Conservation (phyloP, 2,113 vertebrate species). For the Phrynosoma platyrhinos region DNA sequence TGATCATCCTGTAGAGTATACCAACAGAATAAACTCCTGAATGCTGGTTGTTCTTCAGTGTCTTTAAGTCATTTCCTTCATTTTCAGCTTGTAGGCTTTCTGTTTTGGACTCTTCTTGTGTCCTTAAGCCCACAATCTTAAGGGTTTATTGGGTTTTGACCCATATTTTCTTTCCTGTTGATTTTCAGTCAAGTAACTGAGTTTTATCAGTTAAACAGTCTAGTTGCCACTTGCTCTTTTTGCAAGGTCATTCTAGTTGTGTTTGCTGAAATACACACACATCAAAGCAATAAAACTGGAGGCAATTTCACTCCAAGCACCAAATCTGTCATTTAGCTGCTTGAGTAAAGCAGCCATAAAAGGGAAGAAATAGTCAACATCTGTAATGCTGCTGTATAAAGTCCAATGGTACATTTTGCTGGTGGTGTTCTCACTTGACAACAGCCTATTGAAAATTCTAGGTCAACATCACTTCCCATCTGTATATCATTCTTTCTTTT, state of each 20-base stretch:
- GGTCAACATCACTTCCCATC: conserved; percentile 9
- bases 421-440: neutral
- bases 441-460: conserved; percentile 27
- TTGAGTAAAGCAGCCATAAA: neutral
- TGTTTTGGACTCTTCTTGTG: neutral
- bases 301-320: neutral
- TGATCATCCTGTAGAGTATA: too few relatives aligned
- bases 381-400: neutral
- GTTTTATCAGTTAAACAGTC: conserved; percentile 37
- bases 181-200: conserved; percentile 33
- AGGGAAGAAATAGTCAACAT: neutral
- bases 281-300: conserved; percentile 10
- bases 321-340: neutral
- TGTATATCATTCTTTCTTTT: conserved; percentile 29
- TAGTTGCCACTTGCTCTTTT: neutral
- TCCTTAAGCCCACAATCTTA: neutral
- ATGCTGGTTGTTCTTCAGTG: too few relatives aligned
- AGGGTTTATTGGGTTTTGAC: conserved; percentile 11
- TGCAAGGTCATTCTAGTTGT: conserved; percentile 38
- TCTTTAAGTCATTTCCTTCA: neutral
- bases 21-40: too few relatives aligned
- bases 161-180: neutral
- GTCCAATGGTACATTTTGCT: neutral
- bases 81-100: neutral
- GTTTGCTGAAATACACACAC: conserved; percentile 29